These are phyloP conservation scores for Anagrus nilaparvatae DNA, from an alignment of 1,140 invertebrate species.

Conservation along the genomic window DNA sequence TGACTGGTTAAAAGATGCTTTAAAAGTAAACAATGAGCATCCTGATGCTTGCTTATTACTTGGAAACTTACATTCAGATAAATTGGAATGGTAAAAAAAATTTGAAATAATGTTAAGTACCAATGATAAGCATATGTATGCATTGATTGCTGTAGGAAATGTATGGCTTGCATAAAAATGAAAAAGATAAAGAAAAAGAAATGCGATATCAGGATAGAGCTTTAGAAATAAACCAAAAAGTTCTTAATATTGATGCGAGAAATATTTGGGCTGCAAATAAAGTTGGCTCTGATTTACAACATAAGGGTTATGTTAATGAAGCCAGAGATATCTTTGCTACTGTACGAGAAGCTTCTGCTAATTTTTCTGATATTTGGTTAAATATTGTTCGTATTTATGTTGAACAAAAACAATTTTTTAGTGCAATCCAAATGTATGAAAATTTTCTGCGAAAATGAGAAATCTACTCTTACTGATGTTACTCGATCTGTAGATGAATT, in stretches of 20 bases:
- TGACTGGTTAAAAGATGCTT: constrained; percentile 97
- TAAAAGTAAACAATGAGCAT: constrained; percentile 89
- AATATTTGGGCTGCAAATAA: constrained; percentile 99
- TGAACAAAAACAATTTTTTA: constrained; percentile 95
- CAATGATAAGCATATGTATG: constrained; percentile 87
- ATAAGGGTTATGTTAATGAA: constrained; percentile 91
- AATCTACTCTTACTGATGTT: constrained; percentile 79
- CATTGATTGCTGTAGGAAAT: constrained; percentile 94
- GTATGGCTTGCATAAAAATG: constrained; percentile 92
- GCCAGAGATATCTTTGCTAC: constrained; percentile 97
- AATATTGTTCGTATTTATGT: constrained; percentile 99
- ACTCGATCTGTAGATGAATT: constrained; percentile 88
- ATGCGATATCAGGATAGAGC: constrained; percentile 91
- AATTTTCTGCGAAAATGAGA: constrained; percentile 97
- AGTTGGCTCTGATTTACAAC: constrained; percentile 83
- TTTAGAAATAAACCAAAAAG: constrained; percentile 86
- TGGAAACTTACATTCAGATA: constrained; percentile 93
- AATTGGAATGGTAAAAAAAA: constrained; percentile 98
- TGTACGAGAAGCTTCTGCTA: constrained; percentile 94
- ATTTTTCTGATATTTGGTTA: constrained; percentile 98
- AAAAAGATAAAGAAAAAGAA: constrained; percentile 87
- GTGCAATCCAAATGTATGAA: constrained; percentile 98
- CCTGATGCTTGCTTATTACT: constrained; percentile 95
- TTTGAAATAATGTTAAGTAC: constrained; percentile 93
- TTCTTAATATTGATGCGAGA: constrained; percentile 77